These are phyloP conservation scores for Drosophila santomea DNA, from an alignment of 1,140 invertebrate species.

Conservation along the genomic window DNA sequence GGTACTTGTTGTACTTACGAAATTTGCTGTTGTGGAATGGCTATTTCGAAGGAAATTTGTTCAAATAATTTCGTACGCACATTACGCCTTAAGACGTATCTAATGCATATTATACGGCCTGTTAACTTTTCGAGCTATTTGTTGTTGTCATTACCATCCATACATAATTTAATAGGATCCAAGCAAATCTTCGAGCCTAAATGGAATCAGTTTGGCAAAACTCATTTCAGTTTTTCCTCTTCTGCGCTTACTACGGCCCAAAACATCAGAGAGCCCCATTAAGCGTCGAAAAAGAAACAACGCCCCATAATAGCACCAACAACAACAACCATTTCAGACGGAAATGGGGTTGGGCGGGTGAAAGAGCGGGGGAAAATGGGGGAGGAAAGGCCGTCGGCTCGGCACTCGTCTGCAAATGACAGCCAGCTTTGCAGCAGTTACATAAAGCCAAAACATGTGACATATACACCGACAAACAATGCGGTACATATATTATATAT, in stretches of 20 bases:
- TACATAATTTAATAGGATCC: constrained; percentile 24
- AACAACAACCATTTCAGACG: constrained; percentile 49
- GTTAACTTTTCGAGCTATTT: constrained; percentile 18
- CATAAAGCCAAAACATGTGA: constrained; percentile 77
- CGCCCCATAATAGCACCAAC: constrained; percentile 68
- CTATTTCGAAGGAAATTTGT: no score
- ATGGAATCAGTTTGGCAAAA: constrained; percentile 64
- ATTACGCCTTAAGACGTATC: no score
- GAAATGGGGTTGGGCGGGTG: neutral
- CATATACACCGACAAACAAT: constrained; percentile 46
- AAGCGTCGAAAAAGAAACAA: constrained; percentile 57
- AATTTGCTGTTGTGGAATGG: neutral
- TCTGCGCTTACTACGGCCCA: constrained; percentile 43
- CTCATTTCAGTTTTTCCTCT: constrained; percentile 49
- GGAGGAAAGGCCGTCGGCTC: constrained; percentile 60
- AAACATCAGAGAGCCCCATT: constrained; percentile 37
- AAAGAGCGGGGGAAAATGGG: neutral
- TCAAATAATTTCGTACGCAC: no score
- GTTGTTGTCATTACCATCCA: constrained; percentile 51
- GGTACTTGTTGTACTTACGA: neutral
- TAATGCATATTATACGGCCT: no score
- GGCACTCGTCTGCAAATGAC: constrained; percentile 76
- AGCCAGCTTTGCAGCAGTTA: constrained; percentile 75
- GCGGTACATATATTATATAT: constrained; percentile 30
- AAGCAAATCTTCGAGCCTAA: constrained; percentile 5